These are phyloP conservation scores for Morus bassanus DNA, from an alignment of 2,797 vertebrate genomes.

Conservation along the genomic window DNA sequence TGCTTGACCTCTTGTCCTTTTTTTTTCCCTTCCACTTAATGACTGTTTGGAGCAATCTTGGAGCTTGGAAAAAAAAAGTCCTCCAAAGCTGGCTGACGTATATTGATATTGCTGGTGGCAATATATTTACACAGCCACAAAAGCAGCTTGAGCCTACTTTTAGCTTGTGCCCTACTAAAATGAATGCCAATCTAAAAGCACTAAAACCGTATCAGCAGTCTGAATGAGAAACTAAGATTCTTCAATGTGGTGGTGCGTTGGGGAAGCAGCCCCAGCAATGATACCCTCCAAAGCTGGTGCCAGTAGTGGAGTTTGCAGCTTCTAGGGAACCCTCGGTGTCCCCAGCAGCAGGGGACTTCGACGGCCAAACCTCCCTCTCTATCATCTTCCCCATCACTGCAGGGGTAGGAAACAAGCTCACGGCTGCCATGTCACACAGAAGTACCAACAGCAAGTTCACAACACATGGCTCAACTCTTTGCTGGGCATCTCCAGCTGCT, in stretches of 20 bases:
- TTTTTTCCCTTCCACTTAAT: slow-evolving; percentile 48
- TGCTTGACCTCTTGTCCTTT: slow-evolving; percentile 68
- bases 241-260: background rate
- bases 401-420: background rate
- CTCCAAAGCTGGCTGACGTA: slow-evolving; percentile 34
- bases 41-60: slow-evolving; percentile 46
- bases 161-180: slow-evolving; percentile 8
- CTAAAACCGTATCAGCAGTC: background rate
- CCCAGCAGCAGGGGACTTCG: background rate
- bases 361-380: background rate
- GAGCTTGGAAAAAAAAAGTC: background rate
- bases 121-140: slow-evolving; percentile 57
- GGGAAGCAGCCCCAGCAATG: background rate
- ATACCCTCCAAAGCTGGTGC: background rate
- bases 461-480: background rate
- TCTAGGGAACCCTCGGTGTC: background rate
- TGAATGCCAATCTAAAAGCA: background rate
- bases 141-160: slow-evolving; percentile 47
- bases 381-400: background rate
- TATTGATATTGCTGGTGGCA: slow-evolving; percentile 57
- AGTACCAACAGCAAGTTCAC: background rate
- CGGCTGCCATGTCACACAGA: background rate
- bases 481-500: background rate
- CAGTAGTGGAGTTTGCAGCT: background rate
- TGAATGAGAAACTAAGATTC: background rate